Evolutionary conservation across 1,140 invertebrate species (phyloP), one percentile per base, ranked within the genome.

Genomic region (Camponotus vicinus): DNA sequence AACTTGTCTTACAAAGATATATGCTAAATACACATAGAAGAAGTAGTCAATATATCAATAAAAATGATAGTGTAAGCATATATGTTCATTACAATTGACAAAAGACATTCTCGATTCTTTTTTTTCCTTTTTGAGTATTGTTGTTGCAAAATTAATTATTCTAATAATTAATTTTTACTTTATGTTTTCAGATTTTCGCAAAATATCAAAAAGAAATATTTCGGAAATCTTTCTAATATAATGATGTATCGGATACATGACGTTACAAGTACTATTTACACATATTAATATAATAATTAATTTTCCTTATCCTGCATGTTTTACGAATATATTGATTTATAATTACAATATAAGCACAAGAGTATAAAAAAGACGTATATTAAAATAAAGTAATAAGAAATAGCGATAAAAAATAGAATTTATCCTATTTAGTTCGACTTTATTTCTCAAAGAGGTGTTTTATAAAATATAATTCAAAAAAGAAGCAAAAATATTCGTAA

Each of bases 141-240:
- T 61, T 27, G 13, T 49, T 1, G 21, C n/a, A n/a, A 0, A 32
- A 15, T 6, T 15, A 27, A 70, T 49, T 63, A 63, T 45, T 32
- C 15, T 52, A 40, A 52, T 52, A 11, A 69, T 13, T 67, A 55
- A 69, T 67, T 69, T n/a, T 55, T 34, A 55, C 70, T 80, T 70
- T 2, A 70, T 27, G 13, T 42, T 80, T 80, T 42, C 52, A 80
- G 78, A 70, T 61, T 27, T 27, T 70, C 2, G 32, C 5, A 55
- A 37, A 15, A 13, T 57, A 0, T 15, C 21, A 32, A 57, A 27
- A 15, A 13, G 0, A 57, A 57, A 7, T 34, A 6, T 57, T 57
- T 1, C 5, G 8, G 40, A 15, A 4, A 59, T 1, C n/a, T 32
- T 67, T 21, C 27, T 1, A 66, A 40, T 70, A 32, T 11, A 0